phyloP scores from a whole-genome alignment of 2,113 vertebrate species.

The Tachysurus fulvidraco region DNA sequence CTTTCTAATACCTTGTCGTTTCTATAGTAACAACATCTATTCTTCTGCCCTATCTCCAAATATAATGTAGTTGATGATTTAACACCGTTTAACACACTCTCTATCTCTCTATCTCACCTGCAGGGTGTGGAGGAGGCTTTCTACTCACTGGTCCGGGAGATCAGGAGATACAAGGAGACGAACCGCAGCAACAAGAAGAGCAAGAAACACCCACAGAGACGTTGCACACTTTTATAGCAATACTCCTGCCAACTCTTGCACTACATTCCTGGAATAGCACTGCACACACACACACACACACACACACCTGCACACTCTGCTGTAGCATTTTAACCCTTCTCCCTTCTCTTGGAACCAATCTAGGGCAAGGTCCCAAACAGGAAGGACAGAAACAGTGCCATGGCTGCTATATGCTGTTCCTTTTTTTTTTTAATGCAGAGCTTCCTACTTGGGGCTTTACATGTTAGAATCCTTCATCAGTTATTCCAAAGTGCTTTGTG shows the following conservation, averaged over 20 bases:
- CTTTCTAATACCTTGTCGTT: too few relatives aligned
- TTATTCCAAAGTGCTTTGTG: neutral
- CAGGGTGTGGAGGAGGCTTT: constrained; percentile 86
- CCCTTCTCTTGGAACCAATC: neutral
- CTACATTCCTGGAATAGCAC: constrained; percentile 39
- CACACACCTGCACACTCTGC: constrained; percentile 46
- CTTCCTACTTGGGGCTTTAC: neutral
- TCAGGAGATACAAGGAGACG: constrained; percentile 82
- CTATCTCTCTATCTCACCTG: neutral
- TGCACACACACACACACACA: constrained; percentile 19
- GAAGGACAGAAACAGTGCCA: constrained; percentile 32
- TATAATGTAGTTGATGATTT: neutral
- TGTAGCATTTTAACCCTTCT: constrained; percentile 38
- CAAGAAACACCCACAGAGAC: constrained; percentile 81
- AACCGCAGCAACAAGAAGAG: constrained; percentile 84
- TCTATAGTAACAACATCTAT: too few relatives aligned
- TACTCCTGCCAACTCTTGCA: constrained; percentile 33
- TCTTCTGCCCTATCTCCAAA: too few relatives aligned
- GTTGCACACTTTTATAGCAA: constrained; percentile 79
- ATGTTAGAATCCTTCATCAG: neutral
- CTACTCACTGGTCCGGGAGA: constrained; percentile 85
- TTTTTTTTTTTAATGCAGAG: constrained; percentile 15
- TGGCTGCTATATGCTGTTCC: constrained; percentile 9
- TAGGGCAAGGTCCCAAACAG: constrained; percentile 2
- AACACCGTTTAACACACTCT: too few relatives aligned